phyloP scores from a whole-genome alignment of 2,797 vertebrate species.

The Gymnopithys bicolor region DNA sequence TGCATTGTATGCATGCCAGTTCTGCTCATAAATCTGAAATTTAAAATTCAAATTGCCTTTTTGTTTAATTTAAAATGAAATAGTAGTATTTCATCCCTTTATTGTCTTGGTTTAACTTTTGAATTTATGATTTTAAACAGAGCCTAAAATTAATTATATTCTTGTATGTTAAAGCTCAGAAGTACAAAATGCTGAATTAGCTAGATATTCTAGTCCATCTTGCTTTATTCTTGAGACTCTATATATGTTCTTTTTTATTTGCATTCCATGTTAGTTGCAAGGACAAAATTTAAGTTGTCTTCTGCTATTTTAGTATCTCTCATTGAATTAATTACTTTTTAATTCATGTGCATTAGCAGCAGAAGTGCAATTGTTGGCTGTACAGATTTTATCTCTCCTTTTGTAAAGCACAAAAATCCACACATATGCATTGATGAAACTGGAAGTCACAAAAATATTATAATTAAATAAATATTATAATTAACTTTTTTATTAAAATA shows the following conservation, averaged over 20 bases:
- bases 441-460: neutral
- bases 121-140: neutral
- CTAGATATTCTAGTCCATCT: neutral
- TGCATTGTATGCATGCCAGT: neutral
- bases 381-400: neutral
- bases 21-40: neutral
- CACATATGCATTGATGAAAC: neutral
- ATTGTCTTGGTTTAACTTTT: neutral
- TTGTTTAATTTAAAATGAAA: neutral
- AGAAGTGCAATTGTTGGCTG: neutral
- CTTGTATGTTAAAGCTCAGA: neutral
- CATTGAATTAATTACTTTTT: constrained; percentile 5
- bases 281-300: neutral
- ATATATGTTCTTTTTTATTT: neutral
- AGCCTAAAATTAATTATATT: neutral
- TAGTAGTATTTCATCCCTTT: neutral
- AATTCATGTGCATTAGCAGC: neutral
- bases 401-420: neutral
- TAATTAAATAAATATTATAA: neutral
- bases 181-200: neutral
- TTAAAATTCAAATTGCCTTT: neutral
- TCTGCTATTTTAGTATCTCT: neutral
- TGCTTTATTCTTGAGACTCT: neutral
- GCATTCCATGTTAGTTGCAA: neutral
- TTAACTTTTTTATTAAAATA: neutral